Percentiles rank a stretch among this genome's conserved stretches.
Conservation (phyloP, 2,113 vertebrate genomes). For the Plecturocebus donacophilus region DNA sequence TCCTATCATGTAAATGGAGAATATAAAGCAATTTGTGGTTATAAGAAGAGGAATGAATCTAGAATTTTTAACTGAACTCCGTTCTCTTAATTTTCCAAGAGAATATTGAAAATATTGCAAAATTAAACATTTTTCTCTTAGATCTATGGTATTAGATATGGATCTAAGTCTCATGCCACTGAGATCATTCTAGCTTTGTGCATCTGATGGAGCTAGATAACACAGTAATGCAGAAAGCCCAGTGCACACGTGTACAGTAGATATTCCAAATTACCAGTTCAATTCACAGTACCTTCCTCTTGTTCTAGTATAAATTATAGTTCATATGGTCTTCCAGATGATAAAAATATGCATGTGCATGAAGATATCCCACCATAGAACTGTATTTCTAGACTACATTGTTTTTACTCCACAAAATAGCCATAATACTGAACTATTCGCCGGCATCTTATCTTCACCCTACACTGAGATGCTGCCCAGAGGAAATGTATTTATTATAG, state of each 20-base stretch:
- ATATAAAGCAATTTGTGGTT: not conserved
- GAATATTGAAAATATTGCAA: not conserved
- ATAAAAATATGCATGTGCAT: not conserved
- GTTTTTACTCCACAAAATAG: not conserved
- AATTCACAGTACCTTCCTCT: not conserved
- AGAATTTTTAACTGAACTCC: not conserved
- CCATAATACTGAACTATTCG: not conserved
- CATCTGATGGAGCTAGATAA: not conserved
- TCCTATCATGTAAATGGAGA: not conserved
- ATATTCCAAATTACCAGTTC: not conserved
- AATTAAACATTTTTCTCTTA: not conserved
- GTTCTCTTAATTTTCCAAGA: not conserved
- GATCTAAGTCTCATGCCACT: not conserved
- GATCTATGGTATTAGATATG: not conserved
- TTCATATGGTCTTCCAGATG: not conserved
- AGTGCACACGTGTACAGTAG: rapidly evolving
- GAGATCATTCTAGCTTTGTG: not conserved
- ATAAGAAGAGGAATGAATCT: not conserved
- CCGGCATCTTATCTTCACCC: not conserved
- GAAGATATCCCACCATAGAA: not conserved
- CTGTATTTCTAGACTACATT: not conserved
- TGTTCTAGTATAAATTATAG: not conserved
- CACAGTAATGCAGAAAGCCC: not conserved
- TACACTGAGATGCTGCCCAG: not conserved
- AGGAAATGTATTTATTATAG: not conserved